Evolutionary conservation across 2,113 vertebrate species (phyloP).

Genomic region (Maccullochella peelii): DNA sequence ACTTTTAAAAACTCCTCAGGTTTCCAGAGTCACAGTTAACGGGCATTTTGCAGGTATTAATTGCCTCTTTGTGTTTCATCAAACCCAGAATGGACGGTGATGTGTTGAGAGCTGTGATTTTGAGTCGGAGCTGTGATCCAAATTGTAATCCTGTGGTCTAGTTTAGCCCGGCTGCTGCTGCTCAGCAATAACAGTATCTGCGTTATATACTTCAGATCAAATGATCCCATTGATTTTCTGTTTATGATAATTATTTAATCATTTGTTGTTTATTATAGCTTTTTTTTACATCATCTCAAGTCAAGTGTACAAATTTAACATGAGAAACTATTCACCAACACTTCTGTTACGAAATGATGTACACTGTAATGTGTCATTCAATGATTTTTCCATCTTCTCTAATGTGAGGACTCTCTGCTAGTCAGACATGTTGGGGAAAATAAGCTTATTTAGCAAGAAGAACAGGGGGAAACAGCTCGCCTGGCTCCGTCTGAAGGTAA

Average conservation of each 20-base stretch:
- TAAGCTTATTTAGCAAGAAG: too few species aligned
- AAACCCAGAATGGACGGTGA: constrained; percentile 36
- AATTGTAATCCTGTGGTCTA: constrained; percentile 5
- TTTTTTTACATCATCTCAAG: neutral
- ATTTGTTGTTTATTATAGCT: constrained; percentile 2
- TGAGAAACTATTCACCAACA: neutral
- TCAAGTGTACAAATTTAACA: neutral
- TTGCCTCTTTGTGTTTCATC: constrained; percentile 55
- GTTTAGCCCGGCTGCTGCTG: neutral
- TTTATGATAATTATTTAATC: neutral
- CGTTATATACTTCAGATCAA: constrained; percentile 7
- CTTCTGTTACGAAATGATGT: neutral
- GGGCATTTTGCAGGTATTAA: constrained; percentile 65
- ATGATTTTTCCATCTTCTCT: too few species aligned
- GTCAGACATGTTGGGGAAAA: too few species aligned
- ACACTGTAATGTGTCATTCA: neutral
- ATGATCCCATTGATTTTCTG: neutral
- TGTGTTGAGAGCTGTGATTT: constrained; percentile 18
- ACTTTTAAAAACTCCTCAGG: constrained; percentile 72
- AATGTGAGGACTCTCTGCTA: too few species aligned
- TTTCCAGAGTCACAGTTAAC: constrained; percentile 53
- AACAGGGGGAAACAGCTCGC: too few species aligned
- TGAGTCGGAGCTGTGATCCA: constrained; percentile 17
- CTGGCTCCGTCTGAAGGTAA: too few species aligned
- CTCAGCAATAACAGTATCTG: neutral